Base-by-base conservation (phyloP, 1,140 invertebrate species). In the Drosophila triauraria region DNA sequence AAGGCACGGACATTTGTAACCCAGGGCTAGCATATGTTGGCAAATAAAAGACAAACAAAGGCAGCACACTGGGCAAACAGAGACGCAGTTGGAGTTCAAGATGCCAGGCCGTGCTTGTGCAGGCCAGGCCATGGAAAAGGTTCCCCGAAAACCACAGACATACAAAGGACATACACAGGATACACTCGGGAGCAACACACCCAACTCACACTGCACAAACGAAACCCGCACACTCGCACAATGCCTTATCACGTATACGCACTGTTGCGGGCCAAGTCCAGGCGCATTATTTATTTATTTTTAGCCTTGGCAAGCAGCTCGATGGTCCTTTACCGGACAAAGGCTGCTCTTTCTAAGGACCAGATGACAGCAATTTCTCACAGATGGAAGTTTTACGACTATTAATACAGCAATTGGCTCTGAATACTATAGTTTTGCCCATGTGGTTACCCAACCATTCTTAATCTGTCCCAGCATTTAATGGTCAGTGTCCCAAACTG, bases 41-140 rank as follows among this genome's bases (percentile, higher is more conserved):
- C 85, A 88, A 90, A 88, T 88, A 85, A 51, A 88, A 88, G 70
- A 90, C 85, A 90, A 88, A 88, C 81, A 87, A 84, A 75, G 69
- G 72, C 74, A 77, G 74, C 58, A 63, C 67, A 62, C 51, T 71
- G 76, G 76, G 57, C 57, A 78, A 71, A 61, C 65, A 71, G 76
- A 72, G 53, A 58, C 51, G 54, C 57, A 51, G 67, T 17, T 53
- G 56, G 50, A 78, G 75, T 78, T 78, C 65, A 72, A 72, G 70
- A 60, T 72, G 60, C 38, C 38, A 23, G 50, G 53, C 15, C n/a
- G 3, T n/a, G 48, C 48, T n/a, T n/a, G n/a, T n/a, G n/a, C 48
- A n/a, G 2, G 8, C 6, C 5, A 6, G 25, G 44, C 13, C 43
- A 3, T 23, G 61, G 15, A 47, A 59, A 71, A 42, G 44, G 43